Base-by-base conservation (phyloP, 2,888 invertebrate species). In the Dendrolimus pini region DNA sequence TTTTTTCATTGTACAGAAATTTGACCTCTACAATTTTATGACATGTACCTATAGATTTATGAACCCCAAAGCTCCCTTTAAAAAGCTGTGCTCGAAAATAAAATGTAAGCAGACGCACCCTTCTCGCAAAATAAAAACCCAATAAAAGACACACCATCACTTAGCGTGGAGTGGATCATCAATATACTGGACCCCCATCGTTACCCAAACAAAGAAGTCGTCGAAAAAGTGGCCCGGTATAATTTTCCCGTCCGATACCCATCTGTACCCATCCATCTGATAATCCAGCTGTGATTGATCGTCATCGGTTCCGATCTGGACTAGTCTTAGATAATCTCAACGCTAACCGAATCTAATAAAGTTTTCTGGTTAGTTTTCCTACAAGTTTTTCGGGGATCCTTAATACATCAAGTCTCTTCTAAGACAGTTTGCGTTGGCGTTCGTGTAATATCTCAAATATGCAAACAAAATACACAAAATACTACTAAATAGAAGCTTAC, bases 141-240 rank as follows among this genome's bases (percentile, higher is more conserved):
- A 56, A 53, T 56, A 41, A 56, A 56, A 53, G 56, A 56, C 41
- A 42, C 18, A 7, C 47, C 42, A 42, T 56, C 52, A 56, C 52
- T 56, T 52, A 18, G 56, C 9, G 7, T 8, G 18, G 52, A 14
- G 55, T 55, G 9, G 52, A 47, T 12, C 47, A 47, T 47, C 47
- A 47, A 47, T 47, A 47, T 8, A 47, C 47, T 12, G 47, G 47
- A 47, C 47, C 47, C 47, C 47, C 47, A 6, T 12, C 47, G 47
- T 12, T 47, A 10, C 6, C 47, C 47, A 47, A 47, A 47, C 47
- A 47, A 47, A 47, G 47, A 47, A 47, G 47, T 47, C 47, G 47
- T 47, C 12, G 9, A 47, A 47, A 47, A 47, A 47, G 9, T 7
- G 47, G 47, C 47, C 47, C 47, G 2, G 47, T 47, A 47, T 47